A percentile compares a stretch with the other conserved stretches of the same genome.
Conservation (phyloP, 2,797 vertebrate genomes). For the Glossophaga mutica region DNA sequence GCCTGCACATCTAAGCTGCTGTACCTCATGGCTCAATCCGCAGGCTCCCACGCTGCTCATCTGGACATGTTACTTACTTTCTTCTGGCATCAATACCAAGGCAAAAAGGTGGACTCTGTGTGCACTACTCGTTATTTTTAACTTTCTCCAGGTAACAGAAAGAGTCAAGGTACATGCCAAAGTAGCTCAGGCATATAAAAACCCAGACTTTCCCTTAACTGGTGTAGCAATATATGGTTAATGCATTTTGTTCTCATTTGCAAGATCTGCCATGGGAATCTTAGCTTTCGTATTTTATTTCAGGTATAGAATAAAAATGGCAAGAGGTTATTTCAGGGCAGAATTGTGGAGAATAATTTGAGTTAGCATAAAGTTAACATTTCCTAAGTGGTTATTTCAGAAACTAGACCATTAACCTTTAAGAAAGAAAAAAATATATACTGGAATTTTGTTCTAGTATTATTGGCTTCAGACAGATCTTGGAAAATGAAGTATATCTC, state of each 20-base stretch:
- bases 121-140: background rate
- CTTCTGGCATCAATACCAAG: background rate
- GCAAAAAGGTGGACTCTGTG: background rate
- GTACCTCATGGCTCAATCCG: background rate
- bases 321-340: constrained; percentile 60
- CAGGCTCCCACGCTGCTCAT: background rate
- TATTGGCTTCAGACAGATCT: constrained; percentile 17
- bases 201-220: background rate
- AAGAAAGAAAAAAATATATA: constrained; percentile 28
- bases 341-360: constrained; percentile 52
- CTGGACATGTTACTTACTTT: background rate
- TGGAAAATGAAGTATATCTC: constrained; percentile 25
- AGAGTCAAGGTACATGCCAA: background rate
- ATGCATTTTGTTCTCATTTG: constrained; percentile 21
- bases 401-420: constrained; percentile 66
- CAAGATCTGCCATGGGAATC: background rate
- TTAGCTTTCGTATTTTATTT: constrained; percentile 21
- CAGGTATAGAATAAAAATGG: constrained; percentile 33
- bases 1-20: background rate
- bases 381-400: constrained; percentile 60
- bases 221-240: background rate
- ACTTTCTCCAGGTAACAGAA: constrained; percentile 19
- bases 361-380: constrained; percentile 42
- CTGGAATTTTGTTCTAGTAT: background rate
- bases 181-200: background rate